Base-by-base conservation (phyloP, 2,888 invertebrate genomes). In the Heliothis peltigera region DNA sequence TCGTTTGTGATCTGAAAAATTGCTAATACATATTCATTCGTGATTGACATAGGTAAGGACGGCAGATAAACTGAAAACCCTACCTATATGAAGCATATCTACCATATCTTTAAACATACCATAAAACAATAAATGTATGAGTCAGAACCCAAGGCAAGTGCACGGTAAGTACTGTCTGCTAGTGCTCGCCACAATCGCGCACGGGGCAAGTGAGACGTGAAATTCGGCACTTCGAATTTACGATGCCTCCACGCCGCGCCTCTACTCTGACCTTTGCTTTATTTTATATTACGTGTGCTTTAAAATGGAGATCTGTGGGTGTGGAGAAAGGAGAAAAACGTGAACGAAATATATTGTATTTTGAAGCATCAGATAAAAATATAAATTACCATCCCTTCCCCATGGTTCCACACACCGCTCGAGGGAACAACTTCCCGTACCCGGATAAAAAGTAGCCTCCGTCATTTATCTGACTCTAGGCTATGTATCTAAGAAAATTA, bases 161-260 rank as follows among this genome's bases (percentile, higher is more conserved):
- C 79, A 78, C 46, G 12, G 57, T 64, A 70, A 68, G 64, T 62
- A 67, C 74, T 53, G 39, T 60, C 64, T 64, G 68, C 59, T 55
- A 72, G 76, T 78, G 79, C 75, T 69, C 61, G 64, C 67, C 66
- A 49, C 81, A 60, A 73, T n/a, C n/a, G n/a, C n/a, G n/a, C n/a
- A n/a, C 77, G 64, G 59, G 76, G 59, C 77, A 70, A 86, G 77
- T 86, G 79, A 79, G 68, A 82, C 84, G 85, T 87, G 84, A 86
- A 87, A 87, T 87, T 85, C 83, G 82, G 81, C 83, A 83, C 83
- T 85, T 83, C 55, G 74, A 77, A 85, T 85, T 87, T 86, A 87
- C 84, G 82, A 82, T 67, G 67, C 73, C 65, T 68, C 60, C 64
- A 65, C 55, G 58, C 54, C 66, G 65, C 71, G 63, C 59, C 61